Evolutionary conservation across 2,888 invertebrate species (phyloP).

Genomic region (Eilema depressum): DNA sequence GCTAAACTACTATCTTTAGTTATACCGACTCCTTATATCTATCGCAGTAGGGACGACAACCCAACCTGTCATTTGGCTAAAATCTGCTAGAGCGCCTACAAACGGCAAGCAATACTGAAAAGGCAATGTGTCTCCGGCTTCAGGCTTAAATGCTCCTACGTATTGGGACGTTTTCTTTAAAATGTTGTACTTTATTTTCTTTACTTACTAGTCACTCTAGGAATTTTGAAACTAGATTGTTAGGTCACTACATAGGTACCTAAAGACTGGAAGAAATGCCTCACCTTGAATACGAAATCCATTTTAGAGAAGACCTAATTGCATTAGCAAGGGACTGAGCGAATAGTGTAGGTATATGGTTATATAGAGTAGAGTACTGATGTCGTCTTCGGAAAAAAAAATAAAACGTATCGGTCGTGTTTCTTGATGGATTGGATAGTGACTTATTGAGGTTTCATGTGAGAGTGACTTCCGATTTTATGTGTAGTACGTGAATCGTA

Average conservation of each 20-base stretch:
- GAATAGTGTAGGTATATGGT: slow-evolving; percentile 35
- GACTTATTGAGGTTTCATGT: slow-evolving; percentile 47
- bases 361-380: slow-evolving; percentile 25
- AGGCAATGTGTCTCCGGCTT: not conserved
- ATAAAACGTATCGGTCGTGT: slow-evolving; percentile 54
- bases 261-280: slow-evolving; percentile 45
- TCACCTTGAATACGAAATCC: slow-evolving; percentile 43
- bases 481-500: slow-evolving; percentile 41
- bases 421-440: slow-evolving; percentile 48
- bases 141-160: no score
- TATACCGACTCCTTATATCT: not conserved
- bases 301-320: slow-evolving; percentile 51
- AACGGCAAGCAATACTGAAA: no score
- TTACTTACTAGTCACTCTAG: not conserved
- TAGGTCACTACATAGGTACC: not conserved
- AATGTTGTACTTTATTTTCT: no score
- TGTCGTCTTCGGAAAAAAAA: slow-evolving; percentile 38
- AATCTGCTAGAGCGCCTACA: no score
- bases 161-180: no score
- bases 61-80: no score
- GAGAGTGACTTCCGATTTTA: slow-evolving; percentile 47
- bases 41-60: no score
- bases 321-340: slow-evolving; percentile 38
- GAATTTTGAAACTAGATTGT: not conserved
- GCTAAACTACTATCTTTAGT: no score